Evolutionary conservation across 2,113 vertebrate genomes (phyloP).

Genomic region (Thunnus maccoyii): DNA sequence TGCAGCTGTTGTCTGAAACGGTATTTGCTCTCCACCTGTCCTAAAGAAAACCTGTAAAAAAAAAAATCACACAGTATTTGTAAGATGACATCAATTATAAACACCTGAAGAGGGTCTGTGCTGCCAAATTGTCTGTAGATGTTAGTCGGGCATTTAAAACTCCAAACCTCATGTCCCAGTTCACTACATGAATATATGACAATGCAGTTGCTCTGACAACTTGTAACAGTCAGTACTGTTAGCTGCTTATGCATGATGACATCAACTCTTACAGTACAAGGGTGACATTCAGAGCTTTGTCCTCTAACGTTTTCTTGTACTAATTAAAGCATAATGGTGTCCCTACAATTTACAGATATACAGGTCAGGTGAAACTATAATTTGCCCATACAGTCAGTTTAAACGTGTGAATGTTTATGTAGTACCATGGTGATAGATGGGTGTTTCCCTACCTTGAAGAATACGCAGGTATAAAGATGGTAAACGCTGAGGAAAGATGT

Average conservation of each 20-base stretch:
- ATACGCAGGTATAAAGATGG: no score
- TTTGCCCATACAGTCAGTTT: neutral
- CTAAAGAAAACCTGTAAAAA: no score
- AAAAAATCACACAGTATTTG: no score
- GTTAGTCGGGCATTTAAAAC: no score
- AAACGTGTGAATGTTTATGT: neutral
- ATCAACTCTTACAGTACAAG: neutral
- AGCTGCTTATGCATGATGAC: neutral
- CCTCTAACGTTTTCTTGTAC: neutral
- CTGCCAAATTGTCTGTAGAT: neutral
- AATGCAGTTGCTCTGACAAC: neutral
- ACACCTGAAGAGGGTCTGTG: neutral
- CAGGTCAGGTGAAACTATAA: neutral
- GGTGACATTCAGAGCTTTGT: neutral
- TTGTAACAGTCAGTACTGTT: conserved; percentile 4
- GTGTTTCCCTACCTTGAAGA: neutral
- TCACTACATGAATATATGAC: neutral
- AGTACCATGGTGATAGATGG: neutral
- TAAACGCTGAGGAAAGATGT: no score
- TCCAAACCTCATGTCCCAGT: neutral
- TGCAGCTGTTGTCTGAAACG: no score
- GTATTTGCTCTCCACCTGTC: no score
- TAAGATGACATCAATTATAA: no score
- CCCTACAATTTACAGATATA: neutral
- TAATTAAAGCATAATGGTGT: neutral